Percentiles rank a stretch among this genome's conserved stretches.
Conservation (phyloP, 2,113 vertebrate genomes). For the Aegithalos caudatus region DNA sequence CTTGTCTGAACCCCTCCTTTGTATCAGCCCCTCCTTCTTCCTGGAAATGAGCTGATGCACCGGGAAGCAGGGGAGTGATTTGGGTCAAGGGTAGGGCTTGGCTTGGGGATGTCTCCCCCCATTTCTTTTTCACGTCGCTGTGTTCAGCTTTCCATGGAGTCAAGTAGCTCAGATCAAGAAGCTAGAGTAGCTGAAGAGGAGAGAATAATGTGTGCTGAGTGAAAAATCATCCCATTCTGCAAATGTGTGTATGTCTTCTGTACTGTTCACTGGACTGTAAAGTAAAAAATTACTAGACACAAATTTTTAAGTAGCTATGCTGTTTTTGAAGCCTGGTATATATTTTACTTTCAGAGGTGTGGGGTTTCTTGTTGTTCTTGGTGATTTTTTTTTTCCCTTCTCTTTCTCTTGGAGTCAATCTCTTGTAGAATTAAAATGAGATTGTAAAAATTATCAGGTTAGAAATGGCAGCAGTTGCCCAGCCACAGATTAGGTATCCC, state of each 20-base stretch:
- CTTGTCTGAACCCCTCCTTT: not conserved
- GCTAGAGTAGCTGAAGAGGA: not conserved
- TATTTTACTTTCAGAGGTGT: not conserved
- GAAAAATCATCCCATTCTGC: not conserved
- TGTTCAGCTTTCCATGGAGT: not conserved
- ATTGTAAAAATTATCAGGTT: not conserved
- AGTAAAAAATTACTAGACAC: not conserved
- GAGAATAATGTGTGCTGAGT: not conserved
- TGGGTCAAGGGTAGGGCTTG: not conserved
- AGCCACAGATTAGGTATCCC: not conserved
- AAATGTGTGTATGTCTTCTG: not conserved
- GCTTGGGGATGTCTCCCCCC: not conserved
- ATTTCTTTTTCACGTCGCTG: rapidly evolving
- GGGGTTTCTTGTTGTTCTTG: no score
- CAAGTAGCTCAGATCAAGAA: not conserved
- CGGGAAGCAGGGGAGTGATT: not conserved
- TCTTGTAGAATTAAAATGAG: not conserved
- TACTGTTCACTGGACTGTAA: not conserved
- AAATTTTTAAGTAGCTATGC: not conserved
- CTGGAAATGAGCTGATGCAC: not conserved
- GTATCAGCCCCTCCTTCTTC: not conserved
- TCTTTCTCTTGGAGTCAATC: not conserved
- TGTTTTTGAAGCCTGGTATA: not conserved
- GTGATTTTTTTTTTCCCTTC: no score
- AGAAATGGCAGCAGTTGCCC: not conserved